Conservation (phyloP, 2,113 vertebrate species). For the Brachirus orientalis region DNA sequence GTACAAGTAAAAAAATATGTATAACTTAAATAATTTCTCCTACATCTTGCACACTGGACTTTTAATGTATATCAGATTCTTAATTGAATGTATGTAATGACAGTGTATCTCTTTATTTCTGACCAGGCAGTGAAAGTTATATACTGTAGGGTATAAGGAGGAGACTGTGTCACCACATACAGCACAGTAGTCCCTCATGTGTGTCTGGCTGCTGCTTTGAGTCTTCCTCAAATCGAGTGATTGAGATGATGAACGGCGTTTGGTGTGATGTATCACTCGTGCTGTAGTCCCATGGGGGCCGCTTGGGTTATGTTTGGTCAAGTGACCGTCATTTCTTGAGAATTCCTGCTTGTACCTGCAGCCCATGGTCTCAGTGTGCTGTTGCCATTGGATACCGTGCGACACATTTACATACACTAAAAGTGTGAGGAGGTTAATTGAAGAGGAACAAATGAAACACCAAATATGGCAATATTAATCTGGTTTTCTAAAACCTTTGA, state of each 20-base stretch:
- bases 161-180: slow-evolving; percentile 43
- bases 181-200: slow-evolving; percentile 53
- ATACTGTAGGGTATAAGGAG: slow-evolving; percentile 17
- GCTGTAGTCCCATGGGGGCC: slow-evolving; percentile 52
- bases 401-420: no score
- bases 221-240: slow-evolving; percentile 65
- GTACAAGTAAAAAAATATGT: no score
- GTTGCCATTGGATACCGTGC: no score
- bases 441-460: no score
- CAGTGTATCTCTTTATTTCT: slow-evolving; percentile 12
- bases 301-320: slow-evolving; percentile 62
- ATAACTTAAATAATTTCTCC: no score
- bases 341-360: slow-evolving; percentile 48
- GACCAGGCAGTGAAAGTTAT: slow-evolving; percentile 29
- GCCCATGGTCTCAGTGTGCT: no score
- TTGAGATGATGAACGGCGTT: slow-evolving; percentile 71
- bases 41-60: no score
- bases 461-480: no score
- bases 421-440: no score
- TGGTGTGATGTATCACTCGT: slow-evolving; percentile 60
- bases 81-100: slow-evolving; percentile 15
- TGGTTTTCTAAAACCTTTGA: no score
- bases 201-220: slow-evolving; percentile 25
- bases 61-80: background rate
- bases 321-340: slow-evolving; percentile 68